A percentile compares a stretch with the other conserved stretches of the same genome.
phyloP scores from a whole-genome alignment of 2,888 invertebrate species.

The Sthenelais limicola region DNA sequence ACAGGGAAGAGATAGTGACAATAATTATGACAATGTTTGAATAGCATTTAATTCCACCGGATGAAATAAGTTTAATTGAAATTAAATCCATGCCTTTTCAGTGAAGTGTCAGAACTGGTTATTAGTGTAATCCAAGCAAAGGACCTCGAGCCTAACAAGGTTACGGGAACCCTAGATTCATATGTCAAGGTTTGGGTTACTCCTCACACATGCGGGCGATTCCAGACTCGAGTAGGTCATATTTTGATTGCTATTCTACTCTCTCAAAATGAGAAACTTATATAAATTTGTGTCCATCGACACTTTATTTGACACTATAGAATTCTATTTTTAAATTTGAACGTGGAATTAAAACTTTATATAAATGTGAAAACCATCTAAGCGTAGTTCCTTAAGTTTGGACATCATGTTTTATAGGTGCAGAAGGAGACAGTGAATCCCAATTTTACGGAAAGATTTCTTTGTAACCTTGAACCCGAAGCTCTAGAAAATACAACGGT shows the following conservation, averaged over 20 bases:
- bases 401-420: constrained; percentile 74
- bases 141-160: constrained; percentile 78
- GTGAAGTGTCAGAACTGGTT: constrained; percentile 76
- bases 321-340: too few relatives aligned
- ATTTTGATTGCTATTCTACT: too few relatives aligned
- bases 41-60: too few relatives aligned
- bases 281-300: too few relatives aligned
- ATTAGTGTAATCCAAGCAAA: constrained; percentile 85
- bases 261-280: too few relatives aligned
- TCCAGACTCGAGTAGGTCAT: constrained; percentile 23
- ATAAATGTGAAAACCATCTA: too few relatives aligned
- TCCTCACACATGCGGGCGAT: constrained; percentile 77
- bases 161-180: constrained; percentile 78
- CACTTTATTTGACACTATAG: too few relatives aligned
- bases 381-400: too few relatives aligned
- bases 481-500: constrained; percentile 77
- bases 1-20: too few relatives aligned
- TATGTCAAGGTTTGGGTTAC: constrained; percentile 84
- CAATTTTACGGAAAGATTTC: constrained; percentile 84
- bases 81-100: constrained; percentile 65
- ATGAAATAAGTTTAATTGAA: too few relatives aligned
- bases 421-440: constrained; percentile 81
- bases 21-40: too few relatives aligned
- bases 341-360: too few relatives aligned
- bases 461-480: constrained; percentile 78